Evolutionary conservation across 2,888 invertebrate species (phyloP), one percentile per base, ranked within the genome.

Genomic region (Eupithecia dodoneata): DNA sequence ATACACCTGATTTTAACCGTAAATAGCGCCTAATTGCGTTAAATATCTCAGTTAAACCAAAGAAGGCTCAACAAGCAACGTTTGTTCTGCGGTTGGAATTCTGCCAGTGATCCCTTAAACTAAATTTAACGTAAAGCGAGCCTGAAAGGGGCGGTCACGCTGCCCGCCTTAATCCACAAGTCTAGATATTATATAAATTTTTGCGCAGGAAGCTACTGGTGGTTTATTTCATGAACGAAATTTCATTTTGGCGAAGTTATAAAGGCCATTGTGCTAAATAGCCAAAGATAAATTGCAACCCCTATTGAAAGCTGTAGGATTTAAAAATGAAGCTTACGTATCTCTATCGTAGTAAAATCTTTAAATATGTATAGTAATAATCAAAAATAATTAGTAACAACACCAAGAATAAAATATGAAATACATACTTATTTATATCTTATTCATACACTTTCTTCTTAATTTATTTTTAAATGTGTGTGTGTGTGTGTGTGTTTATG

Each of bases 51-150:
- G 74, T 77, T 72, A 71, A 74, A 76, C 72, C 74, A 55, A 30
- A 70, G 73, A 75, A 75, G 52, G 75, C 76, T 80, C 73, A 78
- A 78, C 77, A 79, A 80, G 78, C 76, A 81, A 81, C 81, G 82
- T 86, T 86, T 86, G 83, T 84, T 85, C 78, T 84, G 83, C 75
- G 86, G 83, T 87, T 90, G 88, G 88, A 85, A 69, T 83, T 80
- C 70, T 86, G 89, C 88, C 89, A 90, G 85, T 82, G 81, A 85
- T 85, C 84, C 86, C 83, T 84, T 84, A 86, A 55, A 85, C 85
- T 83, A 82, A 85, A 85, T 87, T 86, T 87, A 86, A 87, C 82
- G 81, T 83, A 77, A 81, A 83, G 82, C 83, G 80, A 81, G 79
- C 84, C 83, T 81, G 78, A 77, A 80, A 82, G 82, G 74, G 78